These are phyloP conservation scores for Protonemura montana DNA, from an alignment of 2,888 invertebrate genomes.

Conservation along the genomic window DNA sequence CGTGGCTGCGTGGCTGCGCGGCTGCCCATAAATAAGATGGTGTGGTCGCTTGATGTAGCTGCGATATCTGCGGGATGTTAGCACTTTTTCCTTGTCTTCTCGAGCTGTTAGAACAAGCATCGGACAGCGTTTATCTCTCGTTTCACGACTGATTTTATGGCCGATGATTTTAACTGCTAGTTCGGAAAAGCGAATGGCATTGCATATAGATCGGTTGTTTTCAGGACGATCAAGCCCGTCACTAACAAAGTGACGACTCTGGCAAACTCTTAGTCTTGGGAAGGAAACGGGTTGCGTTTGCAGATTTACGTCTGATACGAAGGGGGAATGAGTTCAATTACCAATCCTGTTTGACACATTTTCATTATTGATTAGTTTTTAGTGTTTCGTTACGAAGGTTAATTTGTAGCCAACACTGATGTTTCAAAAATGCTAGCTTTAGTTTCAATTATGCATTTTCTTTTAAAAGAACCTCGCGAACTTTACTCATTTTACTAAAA, in stretches of 20 bases:
- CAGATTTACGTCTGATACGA: background rate
- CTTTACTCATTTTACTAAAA: too few relatives aligned
- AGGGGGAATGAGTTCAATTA: background rate
- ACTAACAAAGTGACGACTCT: background rate
- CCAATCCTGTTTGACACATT: background rate
- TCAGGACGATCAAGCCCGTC: background rate
- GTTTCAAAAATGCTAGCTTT: too few relatives aligned
- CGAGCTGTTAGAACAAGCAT: constrained; percentile 7
- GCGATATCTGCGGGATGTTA: background rate
- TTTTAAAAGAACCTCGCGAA: too few relatives aligned
- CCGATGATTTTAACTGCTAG: background rate
- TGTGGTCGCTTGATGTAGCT: background rate
- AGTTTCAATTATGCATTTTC: too few relatives aligned
- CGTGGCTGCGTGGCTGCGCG: background rate
- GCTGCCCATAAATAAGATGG: background rate
- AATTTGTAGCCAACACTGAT: too few relatives aligned
- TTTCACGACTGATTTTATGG: background rate
- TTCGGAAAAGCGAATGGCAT: background rate
- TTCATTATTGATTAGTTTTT: background rate
- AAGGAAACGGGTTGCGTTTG: background rate
- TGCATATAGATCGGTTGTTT: background rate
- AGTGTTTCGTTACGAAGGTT: background rate
- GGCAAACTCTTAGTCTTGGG: background rate
- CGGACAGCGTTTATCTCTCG: background rate
- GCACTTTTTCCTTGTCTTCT: background rate